phyloP scores from a whole-genome alignment of 1,140 invertebrate genomes.

The Tenebrio molitor region DNA sequence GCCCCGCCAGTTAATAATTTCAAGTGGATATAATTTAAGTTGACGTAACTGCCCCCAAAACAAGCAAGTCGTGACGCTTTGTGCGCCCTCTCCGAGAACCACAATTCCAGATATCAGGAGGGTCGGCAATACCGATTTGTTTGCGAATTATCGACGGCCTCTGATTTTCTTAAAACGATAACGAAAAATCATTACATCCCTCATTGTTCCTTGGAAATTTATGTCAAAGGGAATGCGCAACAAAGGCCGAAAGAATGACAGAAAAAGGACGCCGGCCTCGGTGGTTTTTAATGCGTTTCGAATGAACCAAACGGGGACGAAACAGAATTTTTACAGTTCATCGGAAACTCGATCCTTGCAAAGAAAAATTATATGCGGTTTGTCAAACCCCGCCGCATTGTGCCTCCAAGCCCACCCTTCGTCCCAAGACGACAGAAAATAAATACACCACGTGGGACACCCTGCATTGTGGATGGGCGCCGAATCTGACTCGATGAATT shows the following conservation, averaged over 20 bases:
- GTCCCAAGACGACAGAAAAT: background rate
- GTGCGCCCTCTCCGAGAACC: background rate
- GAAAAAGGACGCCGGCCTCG: conserved; percentile 23
- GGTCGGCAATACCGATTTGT: conserved; percentile 7
- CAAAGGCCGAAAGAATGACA: conserved; percentile 29
- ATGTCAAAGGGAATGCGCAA: conserved; percentile 26
- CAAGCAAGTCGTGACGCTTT: conserved; percentile 9
- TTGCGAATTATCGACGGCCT: conserved; percentile 26
- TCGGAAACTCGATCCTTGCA: conserved; percentile 53
- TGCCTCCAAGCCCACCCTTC: background rate
- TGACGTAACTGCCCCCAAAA: background rate
- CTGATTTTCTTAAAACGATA: conserved; percentile 32
- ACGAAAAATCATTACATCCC: conserved; percentile 31
- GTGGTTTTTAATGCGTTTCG: conserved; percentile 34
- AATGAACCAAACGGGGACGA: conserved; percentile 23
- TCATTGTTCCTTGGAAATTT: conserved; percentile 22
- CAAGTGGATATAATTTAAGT: conserved; percentile 13
- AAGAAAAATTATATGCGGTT: conserved; percentile 57
- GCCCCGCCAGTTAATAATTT: conserved; percentile 21
- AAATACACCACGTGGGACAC: background rate
- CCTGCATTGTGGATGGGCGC: conserved; percentile 8
- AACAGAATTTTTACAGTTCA: conserved; percentile 53
- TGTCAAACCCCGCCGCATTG: conserved; percentile 55
- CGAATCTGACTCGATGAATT: background rate
- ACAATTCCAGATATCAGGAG: conserved; percentile 2